phyloP scores from a whole-genome alignment of 2,888 invertebrate species.

The Orchesellides sinensis region DNA sequence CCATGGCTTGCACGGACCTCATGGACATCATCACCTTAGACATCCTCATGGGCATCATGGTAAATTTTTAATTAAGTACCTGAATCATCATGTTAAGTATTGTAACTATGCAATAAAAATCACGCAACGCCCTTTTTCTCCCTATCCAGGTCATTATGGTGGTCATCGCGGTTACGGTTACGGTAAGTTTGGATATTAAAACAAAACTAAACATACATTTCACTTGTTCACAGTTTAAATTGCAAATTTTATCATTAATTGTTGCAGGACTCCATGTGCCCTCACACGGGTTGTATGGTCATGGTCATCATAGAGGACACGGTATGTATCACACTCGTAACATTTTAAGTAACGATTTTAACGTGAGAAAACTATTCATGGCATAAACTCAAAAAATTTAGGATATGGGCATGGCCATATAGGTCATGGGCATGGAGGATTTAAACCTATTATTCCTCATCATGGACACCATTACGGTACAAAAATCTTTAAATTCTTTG shows the following conservation, averaged over 20 bases:
- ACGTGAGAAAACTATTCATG: neutral
- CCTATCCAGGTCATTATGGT: neutral
- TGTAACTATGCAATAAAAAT: neutral
- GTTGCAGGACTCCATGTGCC: constrained; percentile 52
- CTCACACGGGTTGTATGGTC: constrained; percentile 49
- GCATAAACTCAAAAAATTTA: neutral
- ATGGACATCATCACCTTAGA: neutral
- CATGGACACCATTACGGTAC: constrained; percentile 27
- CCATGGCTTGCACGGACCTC: constrained; percentile 6
- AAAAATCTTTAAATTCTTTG: neutral
- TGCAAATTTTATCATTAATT: neutral
- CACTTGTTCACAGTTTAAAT: no score
- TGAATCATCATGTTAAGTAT: neutral
- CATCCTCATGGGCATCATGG: neutral
- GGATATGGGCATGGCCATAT: constrained; percentile 31
- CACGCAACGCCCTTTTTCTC: neutral
- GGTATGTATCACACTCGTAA: neutral
- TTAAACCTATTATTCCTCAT: constrained; percentile 44
- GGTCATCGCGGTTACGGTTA: constrained; percentile 36
- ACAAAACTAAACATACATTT: neutral
- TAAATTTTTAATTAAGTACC: neutral
- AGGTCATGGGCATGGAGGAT: constrained; percentile 45
- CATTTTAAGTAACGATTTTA: neutral
- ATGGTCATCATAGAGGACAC: constrained; percentile 17
- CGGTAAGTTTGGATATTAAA: constrained; percentile 21